Conservation (phyloP, 2,797 vertebrate genomes). For the Myotis findleyi region DNA sequence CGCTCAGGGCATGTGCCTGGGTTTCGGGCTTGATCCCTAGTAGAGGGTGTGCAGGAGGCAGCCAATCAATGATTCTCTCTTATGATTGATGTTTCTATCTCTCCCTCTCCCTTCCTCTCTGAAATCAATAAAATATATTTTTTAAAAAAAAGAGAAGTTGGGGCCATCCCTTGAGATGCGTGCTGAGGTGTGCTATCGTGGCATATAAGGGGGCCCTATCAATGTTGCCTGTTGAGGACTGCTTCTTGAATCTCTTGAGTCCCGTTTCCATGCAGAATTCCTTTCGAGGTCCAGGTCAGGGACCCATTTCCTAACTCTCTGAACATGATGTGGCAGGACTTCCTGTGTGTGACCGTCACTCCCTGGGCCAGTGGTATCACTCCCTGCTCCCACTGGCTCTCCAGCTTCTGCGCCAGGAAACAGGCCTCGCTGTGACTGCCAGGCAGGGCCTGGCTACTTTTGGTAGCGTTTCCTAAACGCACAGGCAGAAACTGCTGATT, state of each 20-base stretch:
- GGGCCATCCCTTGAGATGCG: not conserved
- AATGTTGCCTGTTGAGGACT: not conserved
- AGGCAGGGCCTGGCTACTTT: slow-evolving; percentile 42
- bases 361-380: not conserved
- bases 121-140: too few relatives aligned
- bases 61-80: too few relatives aligned
- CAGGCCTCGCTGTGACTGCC: not conserved
- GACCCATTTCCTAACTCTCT: not conserved
- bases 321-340: not conserved
- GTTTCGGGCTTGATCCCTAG: too few relatives aligned
- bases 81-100: too few relatives aligned
- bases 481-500: slow-evolving; percentile 64
- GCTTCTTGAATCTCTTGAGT: not conserved
- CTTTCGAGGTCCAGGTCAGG: not conserved
- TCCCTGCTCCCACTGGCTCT: not conserved
- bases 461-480: not conserved
- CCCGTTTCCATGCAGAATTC: not conserved
- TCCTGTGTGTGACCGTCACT: not conserved
- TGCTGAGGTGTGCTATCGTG: too few relatives aligned
- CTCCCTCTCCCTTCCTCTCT: too few relatives aligned
- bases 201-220: not conserved
- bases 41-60: too few relatives aligned
- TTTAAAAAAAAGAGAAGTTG: too few relatives aligned
- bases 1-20: too few relatives aligned
- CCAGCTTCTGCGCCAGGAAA: not conserved